These are phyloP conservation scores for Terebella lapidaria DNA, from an alignment of 2,888 invertebrate genomes.

Conservation along the genomic window DNA sequence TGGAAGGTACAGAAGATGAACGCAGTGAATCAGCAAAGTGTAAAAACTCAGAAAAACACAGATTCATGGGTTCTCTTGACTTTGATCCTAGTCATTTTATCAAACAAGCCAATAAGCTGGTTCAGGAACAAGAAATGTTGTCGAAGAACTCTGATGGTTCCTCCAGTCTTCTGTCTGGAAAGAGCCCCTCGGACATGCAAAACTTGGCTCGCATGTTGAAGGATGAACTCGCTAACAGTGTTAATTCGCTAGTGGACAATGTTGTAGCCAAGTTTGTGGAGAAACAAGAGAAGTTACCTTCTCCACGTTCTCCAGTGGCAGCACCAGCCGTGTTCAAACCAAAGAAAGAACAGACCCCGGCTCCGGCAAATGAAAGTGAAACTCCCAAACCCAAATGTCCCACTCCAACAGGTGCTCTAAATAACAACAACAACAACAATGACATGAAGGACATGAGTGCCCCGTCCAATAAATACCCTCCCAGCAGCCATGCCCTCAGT, in stretches of 20 bases:
- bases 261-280: conserved; percentile 68
- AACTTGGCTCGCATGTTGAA: conserved; percentile 87
- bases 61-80: not conserved
- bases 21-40: too few relatives aligned
- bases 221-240: conserved; percentile 78
- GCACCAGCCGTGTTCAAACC: not conserved
- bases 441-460: not conserved
- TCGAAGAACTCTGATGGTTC: conserved; percentile 57
- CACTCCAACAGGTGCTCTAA: not conserved
- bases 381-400: not conserved
- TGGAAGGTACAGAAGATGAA: not conserved
- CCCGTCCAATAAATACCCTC: not conserved
- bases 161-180: not conserved
- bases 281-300: conserved; percentile 11
- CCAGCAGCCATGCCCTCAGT: not conserved
- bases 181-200: conserved; percentile 59
- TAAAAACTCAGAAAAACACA: not conserved
- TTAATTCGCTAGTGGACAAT: conserved; percentile 80
- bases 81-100: conserved; percentile 66
- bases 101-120: conserved; percentile 71
- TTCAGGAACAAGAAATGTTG: conserved; percentile 63
- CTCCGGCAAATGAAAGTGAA: not conserved
- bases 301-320: not conserved
- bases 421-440: not conserved
- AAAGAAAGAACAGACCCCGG: not conserved